Conservation (phyloP, 2,888 invertebrate species). For the Synanthedon andrenaeformis region DNA sequence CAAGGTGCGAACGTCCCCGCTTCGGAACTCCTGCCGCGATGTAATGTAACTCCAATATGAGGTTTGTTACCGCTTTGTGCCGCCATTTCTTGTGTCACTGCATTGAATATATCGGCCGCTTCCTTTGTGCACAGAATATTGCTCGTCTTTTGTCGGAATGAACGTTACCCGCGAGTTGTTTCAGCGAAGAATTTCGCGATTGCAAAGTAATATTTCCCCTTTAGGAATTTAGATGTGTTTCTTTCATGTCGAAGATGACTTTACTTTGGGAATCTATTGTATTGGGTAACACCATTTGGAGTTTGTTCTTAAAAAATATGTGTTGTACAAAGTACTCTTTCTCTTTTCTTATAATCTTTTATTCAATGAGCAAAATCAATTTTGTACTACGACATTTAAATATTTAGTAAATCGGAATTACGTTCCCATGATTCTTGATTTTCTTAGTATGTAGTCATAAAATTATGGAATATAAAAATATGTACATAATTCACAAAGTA, state of each 20-base stretch:
- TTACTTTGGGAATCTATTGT: conserved; percentile 58
- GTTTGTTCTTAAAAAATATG: conserved; percentile 15
- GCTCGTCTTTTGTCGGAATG: conserved; percentile 68
- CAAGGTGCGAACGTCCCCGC: background rate
- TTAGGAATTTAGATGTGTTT: conserved; percentile 66
- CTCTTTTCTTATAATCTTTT: background rate
- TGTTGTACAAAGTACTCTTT: background rate
- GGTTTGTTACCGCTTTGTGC: conserved; percentile 66
- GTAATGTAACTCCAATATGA: conserved; percentile 49
- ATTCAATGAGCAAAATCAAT: background rate
- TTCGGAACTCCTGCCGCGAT: background rate
- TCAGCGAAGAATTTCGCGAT: conserved; percentile 65
- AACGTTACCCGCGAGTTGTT: conserved; percentile 68
- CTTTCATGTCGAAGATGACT: conserved; percentile 65
- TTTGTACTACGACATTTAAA: no score
- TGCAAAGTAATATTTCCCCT: conserved; percentile 70
- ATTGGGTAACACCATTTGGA: conserved; percentile 42
- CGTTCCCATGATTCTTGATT: no score
- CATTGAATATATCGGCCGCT: conserved; percentile 69
- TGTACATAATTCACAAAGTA: no score
- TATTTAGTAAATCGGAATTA: no score
- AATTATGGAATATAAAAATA: no score
- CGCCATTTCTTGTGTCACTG: conserved; percentile 69
- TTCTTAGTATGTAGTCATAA: no score
- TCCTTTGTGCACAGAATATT: conserved; percentile 69